These are phyloP conservation scores for Mesoclemmys tuberculata DNA, from an alignment of 2,113 vertebrate genomes.

Conservation along the genomic window DNA sequence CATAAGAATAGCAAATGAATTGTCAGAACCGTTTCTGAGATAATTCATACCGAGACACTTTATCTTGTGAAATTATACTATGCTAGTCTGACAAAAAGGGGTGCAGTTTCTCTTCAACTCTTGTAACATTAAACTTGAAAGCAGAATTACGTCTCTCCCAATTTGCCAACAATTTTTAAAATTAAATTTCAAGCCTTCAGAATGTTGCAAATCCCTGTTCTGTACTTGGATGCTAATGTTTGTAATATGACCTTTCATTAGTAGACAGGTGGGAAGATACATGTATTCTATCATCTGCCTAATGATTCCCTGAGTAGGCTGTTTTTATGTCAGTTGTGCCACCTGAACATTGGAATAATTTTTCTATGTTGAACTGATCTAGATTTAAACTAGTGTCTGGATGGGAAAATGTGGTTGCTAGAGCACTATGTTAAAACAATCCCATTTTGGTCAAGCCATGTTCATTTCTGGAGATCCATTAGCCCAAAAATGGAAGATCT, in stretches of 20 bases:
- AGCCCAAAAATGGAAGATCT: neutral
- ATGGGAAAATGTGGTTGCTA: neutral
- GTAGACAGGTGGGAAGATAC: conserved; percentile 29
- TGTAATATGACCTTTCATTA: conserved; percentile 54
- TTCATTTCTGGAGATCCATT: neutral
- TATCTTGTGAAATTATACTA: neutral
- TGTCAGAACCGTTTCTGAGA: neutral
- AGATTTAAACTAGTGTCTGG: neutral
- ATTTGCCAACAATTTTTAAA: neutral
- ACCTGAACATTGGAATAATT: neutral
- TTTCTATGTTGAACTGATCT: neutral
- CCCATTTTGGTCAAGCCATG: neutral
- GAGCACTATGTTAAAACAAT: neutral
- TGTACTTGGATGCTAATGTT: neutral
- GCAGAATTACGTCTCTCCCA: neutral
- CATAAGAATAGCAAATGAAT: neutral
- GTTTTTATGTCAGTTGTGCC: neutral
- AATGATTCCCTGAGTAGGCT: neutral
- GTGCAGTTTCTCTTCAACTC: neutral
- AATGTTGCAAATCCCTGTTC: neutral
- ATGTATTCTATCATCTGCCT: neutral
- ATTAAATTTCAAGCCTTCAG: neutral
- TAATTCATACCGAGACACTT: neutral
- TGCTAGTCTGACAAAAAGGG: neutral
- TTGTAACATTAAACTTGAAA: neutral